phyloP scores from a whole-genome alignment of 2,888 invertebrate genomes.

The Aporophyla nigra region DNA sequence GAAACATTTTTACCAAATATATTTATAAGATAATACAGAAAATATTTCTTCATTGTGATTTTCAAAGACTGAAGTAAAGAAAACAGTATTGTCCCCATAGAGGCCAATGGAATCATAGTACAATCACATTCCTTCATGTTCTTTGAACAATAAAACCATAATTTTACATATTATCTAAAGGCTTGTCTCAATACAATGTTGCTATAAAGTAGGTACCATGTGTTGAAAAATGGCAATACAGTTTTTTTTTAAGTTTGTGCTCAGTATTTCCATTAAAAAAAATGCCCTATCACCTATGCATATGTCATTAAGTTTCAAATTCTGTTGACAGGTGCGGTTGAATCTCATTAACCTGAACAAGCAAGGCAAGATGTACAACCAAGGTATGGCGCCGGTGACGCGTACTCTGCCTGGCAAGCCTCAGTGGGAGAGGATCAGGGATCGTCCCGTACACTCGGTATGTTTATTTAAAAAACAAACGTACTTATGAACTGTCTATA shows the following conservation, averaged over 20 bases:
- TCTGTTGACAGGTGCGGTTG: constrained; percentile 92
- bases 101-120: neutral
- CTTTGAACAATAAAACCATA: neutral
- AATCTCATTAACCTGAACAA: constrained; percentile 97
- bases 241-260: too few relatives aligned
- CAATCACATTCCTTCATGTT: neutral
- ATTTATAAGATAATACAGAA: neutral
- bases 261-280: neutral
- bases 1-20: neutral
- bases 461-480: constrained; percentile 62
- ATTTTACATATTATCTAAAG: too few relatives aligned
- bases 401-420: constrained; percentile 94
- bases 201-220: too few relatives aligned
- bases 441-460: constrained; percentile 95
- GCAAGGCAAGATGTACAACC: constrained; percentile 97
- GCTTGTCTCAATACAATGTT: too few relatives aligned
- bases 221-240: too few relatives aligned
- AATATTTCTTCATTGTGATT: neutral
- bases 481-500: neutral
- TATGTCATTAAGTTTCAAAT: constrained; percentile 1
- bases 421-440: constrained; percentile 96
- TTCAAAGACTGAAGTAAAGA: neutral
- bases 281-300: neutral
- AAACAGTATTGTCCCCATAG: neutral
- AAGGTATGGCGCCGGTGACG: constrained; percentile 97